Percentiles rank a stretch among this genome's conserved stretches.
phyloP scores from a whole-genome alignment of 2,797 vertebrate species.

The Hydrolagus colliei region DNA sequence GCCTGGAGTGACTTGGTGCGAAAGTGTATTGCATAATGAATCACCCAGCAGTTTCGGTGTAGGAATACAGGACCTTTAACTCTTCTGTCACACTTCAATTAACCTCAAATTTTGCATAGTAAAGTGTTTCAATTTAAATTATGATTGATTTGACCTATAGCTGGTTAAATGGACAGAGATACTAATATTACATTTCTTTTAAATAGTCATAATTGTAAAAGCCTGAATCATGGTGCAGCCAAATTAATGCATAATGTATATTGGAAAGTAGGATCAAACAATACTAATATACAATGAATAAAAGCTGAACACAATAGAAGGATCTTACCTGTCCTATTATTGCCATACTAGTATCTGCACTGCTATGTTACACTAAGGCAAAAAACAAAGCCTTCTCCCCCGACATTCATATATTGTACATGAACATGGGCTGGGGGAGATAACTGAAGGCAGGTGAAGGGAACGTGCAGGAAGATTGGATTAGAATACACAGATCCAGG shows the following conservation, averaged over 20 bases:
- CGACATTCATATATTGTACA: no score
- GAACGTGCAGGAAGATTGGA: no score
- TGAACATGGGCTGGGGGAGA: no score
- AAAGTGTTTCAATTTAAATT: constrained; percentile 7
- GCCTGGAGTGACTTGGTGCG: not conserved
- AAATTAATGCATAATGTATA: not conserved
- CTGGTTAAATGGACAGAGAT: not conserved
- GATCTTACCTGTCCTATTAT: not conserved
- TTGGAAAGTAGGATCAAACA: not conserved
- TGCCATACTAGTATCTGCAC: not conserved
- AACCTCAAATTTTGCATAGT: not conserved
- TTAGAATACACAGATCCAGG: no score
- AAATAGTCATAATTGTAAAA: not conserved
- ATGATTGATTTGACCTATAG: not conserved
- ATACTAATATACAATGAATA: not conserved
- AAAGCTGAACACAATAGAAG: not conserved
- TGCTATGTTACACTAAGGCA: no score
- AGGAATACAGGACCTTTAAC: not conserved
- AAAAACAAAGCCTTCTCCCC: no score
- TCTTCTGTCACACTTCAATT: not conserved
- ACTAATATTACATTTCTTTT: not conserved
- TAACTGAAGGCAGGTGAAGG: no score
- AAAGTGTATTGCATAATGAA: not conserved
- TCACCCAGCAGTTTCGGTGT: not conserved
- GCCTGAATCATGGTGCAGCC: not conserved